A percentile compares a stretch with the other conserved stretches of the same genome.
These are phyloP conservation scores for Drosophila yakuba DNA, from an alignment of 1,140 invertebrate species.

Conservation along the genomic window DNA sequence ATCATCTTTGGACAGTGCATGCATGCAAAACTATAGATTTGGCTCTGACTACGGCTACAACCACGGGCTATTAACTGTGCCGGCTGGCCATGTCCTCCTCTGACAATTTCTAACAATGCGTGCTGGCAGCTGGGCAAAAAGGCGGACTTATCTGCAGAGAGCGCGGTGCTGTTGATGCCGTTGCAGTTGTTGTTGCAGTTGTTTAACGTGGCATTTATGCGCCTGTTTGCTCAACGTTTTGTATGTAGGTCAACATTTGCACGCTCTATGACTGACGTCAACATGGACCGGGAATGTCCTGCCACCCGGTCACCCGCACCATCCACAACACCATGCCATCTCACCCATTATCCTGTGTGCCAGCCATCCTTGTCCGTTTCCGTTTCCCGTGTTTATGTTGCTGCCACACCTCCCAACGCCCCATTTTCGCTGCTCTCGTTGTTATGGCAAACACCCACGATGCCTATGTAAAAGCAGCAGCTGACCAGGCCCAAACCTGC, in stretches of 20 bases:
- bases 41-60: conserved; percentile 26
- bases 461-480: conserved; percentile 49
- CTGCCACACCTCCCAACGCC: conserved; percentile 49
- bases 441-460: conserved; percentile 68
- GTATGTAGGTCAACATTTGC: conserved; percentile 81
- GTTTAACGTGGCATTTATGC: conserved; percentile 77
- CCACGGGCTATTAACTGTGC: conserved; percentile 52
- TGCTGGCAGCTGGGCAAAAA: conserved; percentile 73
- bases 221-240: conserved; percentile 79
- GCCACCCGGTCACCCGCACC: conserved; percentile 1
- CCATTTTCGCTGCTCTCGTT: conserved; percentile 53
- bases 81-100: conserved; percentile 54
- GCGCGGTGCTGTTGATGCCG: conserved; percentile 40
- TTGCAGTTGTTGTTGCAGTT: conserved; percentile 38
- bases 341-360: conserved; percentile 19
- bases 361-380: conserved; percentile 54
- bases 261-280: conserved; percentile 79
- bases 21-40: conserved; percentile 34
- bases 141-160: conserved; percentile 62
- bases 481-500: conserved; percentile 44
- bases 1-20: background rate
- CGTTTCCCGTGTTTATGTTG: conserved; percentile 72
- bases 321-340: background rate
- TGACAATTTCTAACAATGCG: conserved; percentile 78
- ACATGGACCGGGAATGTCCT: conserved; percentile 60